Evolutionary conservation across 2,888 invertebrate species (phyloP).

Genomic region (Patella depressa): DNA sequence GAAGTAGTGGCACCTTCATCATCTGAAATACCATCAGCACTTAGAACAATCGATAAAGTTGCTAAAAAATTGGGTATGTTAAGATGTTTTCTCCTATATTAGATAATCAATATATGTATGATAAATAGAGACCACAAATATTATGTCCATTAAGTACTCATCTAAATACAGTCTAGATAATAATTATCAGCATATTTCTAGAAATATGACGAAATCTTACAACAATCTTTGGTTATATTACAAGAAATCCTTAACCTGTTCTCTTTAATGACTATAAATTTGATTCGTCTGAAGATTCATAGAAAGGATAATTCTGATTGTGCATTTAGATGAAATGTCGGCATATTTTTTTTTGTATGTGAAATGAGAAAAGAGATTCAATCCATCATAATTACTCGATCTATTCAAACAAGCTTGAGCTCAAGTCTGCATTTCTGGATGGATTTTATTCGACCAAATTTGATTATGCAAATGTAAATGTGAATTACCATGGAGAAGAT

Average conservation of each 20-base stretch:
- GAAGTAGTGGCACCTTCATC: conserved; percentile 49
- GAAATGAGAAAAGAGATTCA: conserved; percentile 36
- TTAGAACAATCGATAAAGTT: conserved; percentile 47
- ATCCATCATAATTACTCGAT: conserved; percentile 42
- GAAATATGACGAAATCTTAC: too few species aligned
- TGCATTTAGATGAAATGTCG: conserved; percentile 41
- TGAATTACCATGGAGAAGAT: conserved; percentile 32
- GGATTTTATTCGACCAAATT: conserved; percentile 39
- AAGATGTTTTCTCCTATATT: too few species aligned
- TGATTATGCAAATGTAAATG: conserved; percentile 40
- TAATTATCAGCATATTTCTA: too few species aligned
- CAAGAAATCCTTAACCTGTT: too few species aligned
- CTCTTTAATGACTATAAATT: too few species aligned
- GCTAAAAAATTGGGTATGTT: conserved; percentile 52
- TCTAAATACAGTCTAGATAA: too few species aligned
- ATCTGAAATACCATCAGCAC: conserved; percentile 40
- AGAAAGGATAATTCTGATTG: conserved; percentile 30
- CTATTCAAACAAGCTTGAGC: conserved; percentile 38
- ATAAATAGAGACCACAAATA: too few species aligned
- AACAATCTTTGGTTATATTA: too few species aligned
- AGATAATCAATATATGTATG: too few species aligned
- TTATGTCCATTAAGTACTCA: too few species aligned
- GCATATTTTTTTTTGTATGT: conserved; percentile 25
- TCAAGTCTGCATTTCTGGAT: conserved; percentile 37
- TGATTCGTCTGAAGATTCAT: too few species aligned